Evolutionary conservation across 2,888 invertebrate genomes (phyloP), one percentile per base, ranked within the genome.

Genomic region (Platerodrilus igneus): DNA sequence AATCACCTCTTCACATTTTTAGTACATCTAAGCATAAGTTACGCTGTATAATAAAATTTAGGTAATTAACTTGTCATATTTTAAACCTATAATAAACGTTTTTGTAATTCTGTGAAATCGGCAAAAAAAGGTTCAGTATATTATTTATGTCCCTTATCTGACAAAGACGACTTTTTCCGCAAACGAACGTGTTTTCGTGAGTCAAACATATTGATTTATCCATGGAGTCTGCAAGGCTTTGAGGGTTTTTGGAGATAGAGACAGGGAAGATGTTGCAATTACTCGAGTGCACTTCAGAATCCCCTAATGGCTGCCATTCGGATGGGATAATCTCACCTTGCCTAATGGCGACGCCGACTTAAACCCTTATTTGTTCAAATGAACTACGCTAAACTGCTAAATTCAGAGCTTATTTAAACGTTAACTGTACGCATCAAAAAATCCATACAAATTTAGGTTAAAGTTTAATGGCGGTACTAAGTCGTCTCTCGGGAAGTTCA

Each of bases 261-360:
- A n/a, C n/a, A n/a, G 37, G 37, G 36, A 41, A 45, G 45, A 45
- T 41, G 45, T 41, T 33, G 50, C 52, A 53, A 52, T 54, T 52
- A 53, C 48, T 35, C 42, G 46, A 55, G 52, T 52, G 53, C 55
- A 51, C 50, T 51, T 45, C 45, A 41, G 46, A 41, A 44, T 51
- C 44, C 43, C 49, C 48, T 53, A 51, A 51, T 51, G 47, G 47
- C 33, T 40, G 39, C 47, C 45, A 41, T 50, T 39, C 38, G 45
- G 36, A 34, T 40, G 41, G 38, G 45, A 51, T 50, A 51, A 52
- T 49, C 52, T 49, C 44, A 52, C 50, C 50, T n/a, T 50, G 42
- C 44, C 48, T 52, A 52, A 52, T 52, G 49, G 48, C 40, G 22
- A 39, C 45, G 40, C 31, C 47, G 35, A 41, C 44, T 49, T 31